Conservation (phyloP, 2,888 invertebrate species). For the Acanthacorydalis orientalis region DNA sequence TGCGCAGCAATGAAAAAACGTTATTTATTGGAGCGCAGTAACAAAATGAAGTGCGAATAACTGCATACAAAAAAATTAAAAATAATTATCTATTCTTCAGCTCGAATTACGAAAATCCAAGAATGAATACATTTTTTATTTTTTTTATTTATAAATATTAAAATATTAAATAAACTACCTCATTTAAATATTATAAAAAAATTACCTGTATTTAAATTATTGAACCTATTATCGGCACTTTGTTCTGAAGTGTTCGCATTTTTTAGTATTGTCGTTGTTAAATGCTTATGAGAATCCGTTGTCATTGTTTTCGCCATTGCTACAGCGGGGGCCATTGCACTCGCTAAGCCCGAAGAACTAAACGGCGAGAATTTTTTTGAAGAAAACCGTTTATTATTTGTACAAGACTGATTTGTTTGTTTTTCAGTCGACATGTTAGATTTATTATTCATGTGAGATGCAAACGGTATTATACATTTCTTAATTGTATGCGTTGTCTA, state of each 20-base stretch:
- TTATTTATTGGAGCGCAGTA: too few species aligned
- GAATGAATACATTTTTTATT: too few species aligned
- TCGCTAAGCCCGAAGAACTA: slow-evolving; percentile 17
- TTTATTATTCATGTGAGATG: background rate
- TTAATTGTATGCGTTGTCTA: slow-evolving; percentile 1
- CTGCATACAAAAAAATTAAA: too few species aligned
- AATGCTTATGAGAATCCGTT: slow-evolving; percentile 20
- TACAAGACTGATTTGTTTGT: background rate
- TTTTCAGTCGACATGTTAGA: background rate
- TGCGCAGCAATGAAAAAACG: too few species aligned
- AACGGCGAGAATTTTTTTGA: slow-evolving; percentile 15
- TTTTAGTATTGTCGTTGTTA: slow-evolving; percentile 10
- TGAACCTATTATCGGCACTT: too few species aligned
- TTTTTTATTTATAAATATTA: too few species aligned
- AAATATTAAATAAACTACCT: too few species aligned
- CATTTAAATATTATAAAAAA: too few species aligned
- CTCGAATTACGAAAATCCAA: too few species aligned
- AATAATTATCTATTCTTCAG: too few species aligned
- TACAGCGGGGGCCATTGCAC: slow-evolving; percentile 16
- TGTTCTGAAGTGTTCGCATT: background rate
- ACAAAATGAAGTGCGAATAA: too few species aligned
- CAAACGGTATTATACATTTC: slow-evolving; percentile 4
- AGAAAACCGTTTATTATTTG: background rate
- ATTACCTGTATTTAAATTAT: too few species aligned
- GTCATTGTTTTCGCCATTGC: slow-evolving; percentile 20